Percentiles rank a stretch among this genome's conserved stretches.
phyloP scores from a whole-genome alignment of 1,140 invertebrate species.

The Drosophila arizonae region DNA sequence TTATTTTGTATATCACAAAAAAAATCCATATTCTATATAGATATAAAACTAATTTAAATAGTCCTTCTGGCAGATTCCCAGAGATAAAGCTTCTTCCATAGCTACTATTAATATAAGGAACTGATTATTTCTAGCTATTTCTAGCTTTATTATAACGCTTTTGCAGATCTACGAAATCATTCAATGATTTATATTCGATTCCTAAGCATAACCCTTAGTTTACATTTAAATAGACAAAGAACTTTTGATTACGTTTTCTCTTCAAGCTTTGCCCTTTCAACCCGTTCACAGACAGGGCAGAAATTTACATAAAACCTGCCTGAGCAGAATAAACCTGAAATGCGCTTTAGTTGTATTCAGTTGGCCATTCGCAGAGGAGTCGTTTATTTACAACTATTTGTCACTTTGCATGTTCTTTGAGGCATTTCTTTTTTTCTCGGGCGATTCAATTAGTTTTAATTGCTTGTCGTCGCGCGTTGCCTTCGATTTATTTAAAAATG shows the following conservation, averaged over 20 bases:
- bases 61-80: too few species aligned
- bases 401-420: constrained; percentile 41
- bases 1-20: background rate
- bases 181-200: too few species aligned
- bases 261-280: background rate
- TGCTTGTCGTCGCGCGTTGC: constrained; percentile 43
- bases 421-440: constrained; percentile 26
- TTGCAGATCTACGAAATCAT: too few species aligned
- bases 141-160: too few species aligned
- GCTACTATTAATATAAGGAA: too few species aligned
- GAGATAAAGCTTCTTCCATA: too few species aligned
- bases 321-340: background rate
- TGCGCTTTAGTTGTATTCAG: background rate
- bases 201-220: too few species aligned
- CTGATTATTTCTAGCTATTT: too few species aligned
- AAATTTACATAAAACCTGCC: background rate
- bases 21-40: too few species aligned
- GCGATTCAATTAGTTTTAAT: constrained; percentile 78
- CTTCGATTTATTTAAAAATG: constrained; percentile 69
- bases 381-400: constrained; percentile 39
- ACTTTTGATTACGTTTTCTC: background rate
- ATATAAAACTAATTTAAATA: background rate
- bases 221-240: too few species aligned
- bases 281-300: background rate
- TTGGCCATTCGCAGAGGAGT: constrained; percentile 3